These are phyloP conservation scores for Lipophrys pholis DNA, from an alignment of 2,113 vertebrate genomes.

Conservation along the genomic window DNA sequence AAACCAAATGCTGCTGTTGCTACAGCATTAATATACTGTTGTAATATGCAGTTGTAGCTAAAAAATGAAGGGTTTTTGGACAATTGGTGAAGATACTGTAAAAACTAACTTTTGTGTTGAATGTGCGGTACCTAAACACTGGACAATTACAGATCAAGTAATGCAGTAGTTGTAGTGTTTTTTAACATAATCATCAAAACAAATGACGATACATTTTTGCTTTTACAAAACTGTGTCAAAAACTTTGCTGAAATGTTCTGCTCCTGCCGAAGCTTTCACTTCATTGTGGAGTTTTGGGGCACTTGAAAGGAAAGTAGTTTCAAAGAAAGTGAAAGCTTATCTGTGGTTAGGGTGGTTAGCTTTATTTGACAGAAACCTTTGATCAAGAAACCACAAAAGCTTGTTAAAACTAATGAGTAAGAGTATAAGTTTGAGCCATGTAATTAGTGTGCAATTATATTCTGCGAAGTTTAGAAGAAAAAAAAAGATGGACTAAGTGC, in stretches of 20 bases:
- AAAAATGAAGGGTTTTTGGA: not conserved
- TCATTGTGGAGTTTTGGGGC: conserved; percentile 18
- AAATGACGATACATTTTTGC: not conserved
- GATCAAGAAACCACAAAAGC: conserved; percentile 55
- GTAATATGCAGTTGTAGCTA: not conserved
- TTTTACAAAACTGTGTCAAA: not conserved
- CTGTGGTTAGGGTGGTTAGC: conserved; percentile 24
- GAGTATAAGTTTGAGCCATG: conserved; percentile 47
- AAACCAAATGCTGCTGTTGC: not conserved
- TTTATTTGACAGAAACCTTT: conserved; percentile 53
- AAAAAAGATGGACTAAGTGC: conserved; percentile 17
- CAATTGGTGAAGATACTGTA: not conserved
- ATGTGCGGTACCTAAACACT: not conserved
- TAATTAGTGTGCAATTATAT: conserved; percentile 57
- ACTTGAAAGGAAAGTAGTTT: not conserved
- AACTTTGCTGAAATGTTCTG: no score
- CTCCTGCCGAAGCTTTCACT: conserved; percentile 1
- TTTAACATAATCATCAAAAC: not conserved
- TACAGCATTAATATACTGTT: not conserved
- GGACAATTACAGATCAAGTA: not conserved
- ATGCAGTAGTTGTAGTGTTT: not conserved
- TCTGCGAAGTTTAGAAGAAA: conserved; percentile 38
- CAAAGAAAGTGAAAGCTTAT: conserved; percentile 7
- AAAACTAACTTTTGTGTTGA: not conserved
- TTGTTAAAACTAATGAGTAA: conserved; percentile 49